Evolutionary conservation across 2,797 vertebrate species (phyloP), one percentile per base, ranked within the genome.

Genomic region (Anguilla anguilla): DNA sequence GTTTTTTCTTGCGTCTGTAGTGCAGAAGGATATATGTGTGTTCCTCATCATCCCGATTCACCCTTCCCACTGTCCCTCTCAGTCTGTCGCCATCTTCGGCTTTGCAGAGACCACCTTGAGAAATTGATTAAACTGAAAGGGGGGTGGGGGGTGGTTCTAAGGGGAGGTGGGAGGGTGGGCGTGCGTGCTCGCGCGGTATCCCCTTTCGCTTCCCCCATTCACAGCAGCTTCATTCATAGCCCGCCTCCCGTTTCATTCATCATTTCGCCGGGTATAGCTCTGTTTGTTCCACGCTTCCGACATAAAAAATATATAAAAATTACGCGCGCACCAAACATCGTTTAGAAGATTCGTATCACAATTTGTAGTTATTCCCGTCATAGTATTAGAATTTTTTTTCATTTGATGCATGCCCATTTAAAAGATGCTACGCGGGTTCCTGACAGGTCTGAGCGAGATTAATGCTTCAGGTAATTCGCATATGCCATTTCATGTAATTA

Each of bases 61-160:
- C 86, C 86, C 89, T 89, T 88, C 88, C 88, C 72, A 59, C 86
- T 85, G 87, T 92, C 94, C 91, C 92, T 93, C 91, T 94, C 94
- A 96, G 91, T 92, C 96, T 94, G 96, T 95, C 96, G 96, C 96
- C 96, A 96, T 96, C 96, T 96, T 97, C 96, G 92, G 94, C 95
- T 92, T 95, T 93, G 93, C 94, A 91, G 94, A 94, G 94, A 95
- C 95, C 95, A 95, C 96, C 95, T 96, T 95, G 95, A 95, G 95
- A 77, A 77, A 77, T 77, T 77, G 72, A 77, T 77, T 77, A 77
- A 90, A 90, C 93, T 91, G 91, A 90, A 28, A n/a, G n/a, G 67
- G 25, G 67, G 25, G 67, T 5, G 67, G 67, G 25, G 49, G 61
- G 61, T n/a, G 61, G 22, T 67, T 22, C 19, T 67, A n/a, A n/a